Conservation (phyloP, 37 sponge, comb jelly and placozoan genomes). For the Halisarca cf. caerulea region DNA sequence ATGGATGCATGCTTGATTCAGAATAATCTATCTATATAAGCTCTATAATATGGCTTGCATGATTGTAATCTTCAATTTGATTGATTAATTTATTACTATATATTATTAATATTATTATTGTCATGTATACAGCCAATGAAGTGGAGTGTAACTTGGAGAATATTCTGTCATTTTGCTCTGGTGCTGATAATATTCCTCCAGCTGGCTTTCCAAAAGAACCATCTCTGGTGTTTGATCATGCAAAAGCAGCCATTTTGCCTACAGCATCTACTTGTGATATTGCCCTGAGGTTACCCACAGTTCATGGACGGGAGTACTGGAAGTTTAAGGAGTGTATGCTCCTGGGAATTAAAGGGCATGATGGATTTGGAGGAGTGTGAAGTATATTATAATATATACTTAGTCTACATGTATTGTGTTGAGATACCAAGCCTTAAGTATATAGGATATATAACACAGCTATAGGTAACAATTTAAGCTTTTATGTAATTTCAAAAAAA, state of each 20-base stretch:
- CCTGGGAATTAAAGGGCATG: constrained; percentile 18
- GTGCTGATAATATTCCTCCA: constrained; percentile 31
- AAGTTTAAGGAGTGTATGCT: neutral
- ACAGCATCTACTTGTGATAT: constrained; percentile 45
- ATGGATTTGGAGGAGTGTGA: constrained; percentile 7
- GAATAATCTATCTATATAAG: too few species aligned
- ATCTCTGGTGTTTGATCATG: constrained; percentile 6
- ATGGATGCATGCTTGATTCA: too few species aligned
- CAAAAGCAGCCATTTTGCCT: neutral
- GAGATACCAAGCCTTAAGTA: neutral
- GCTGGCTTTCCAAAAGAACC: constrained; percentile 3
- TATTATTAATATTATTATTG: neutral
- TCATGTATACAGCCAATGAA: neutral
- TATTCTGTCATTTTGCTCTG: constrained; percentile 40
- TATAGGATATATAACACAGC: too few species aligned
- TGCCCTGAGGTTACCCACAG: constrained; percentile 12
- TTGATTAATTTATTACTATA: neutral
- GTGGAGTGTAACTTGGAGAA: constrained; percentile 17
- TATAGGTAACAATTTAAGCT: too few species aligned
- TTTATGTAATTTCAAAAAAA: too few species aligned
- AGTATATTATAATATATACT: neutral
- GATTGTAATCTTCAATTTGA: too few species aligned
- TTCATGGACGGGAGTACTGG: neutral
- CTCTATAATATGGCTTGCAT: too few species aligned
- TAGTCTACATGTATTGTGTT: neutral